A percentile compares a stretch with the other conserved stretches of the same genome.
phyloP scores from a whole-genome alignment of 2,888 invertebrate genomes.

The Trilocha varians region DNA sequence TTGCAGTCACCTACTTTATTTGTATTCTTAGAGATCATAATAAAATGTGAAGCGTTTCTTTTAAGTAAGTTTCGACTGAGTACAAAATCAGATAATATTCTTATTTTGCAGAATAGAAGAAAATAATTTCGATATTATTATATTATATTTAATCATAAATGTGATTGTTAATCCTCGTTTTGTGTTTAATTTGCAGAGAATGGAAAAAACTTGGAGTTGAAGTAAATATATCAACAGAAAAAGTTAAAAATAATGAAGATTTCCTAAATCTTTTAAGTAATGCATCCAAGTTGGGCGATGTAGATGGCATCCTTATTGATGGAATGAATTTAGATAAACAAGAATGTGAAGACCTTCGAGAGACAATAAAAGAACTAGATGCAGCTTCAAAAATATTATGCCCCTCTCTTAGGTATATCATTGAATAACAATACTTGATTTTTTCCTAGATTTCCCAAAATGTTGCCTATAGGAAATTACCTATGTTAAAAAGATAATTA shows the following conservation, averaged over 20 bases:
- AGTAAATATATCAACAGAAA: slow-evolving; percentile 11
- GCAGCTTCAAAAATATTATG: slow-evolving; percentile 21
- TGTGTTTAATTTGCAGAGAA: slow-evolving; percentile 11
- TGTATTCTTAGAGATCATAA: too few relatives aligned
- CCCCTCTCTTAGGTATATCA: slow-evolving; percentile 23
- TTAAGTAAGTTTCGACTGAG: too few relatives aligned
- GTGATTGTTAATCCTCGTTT: too few relatives aligned
- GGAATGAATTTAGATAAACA: slow-evolving; percentile 5
- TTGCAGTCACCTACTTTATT: too few relatives aligned
- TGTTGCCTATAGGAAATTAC: not conserved
- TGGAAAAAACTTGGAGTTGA: slow-evolving; percentile 21
- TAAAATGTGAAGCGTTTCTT: too few relatives aligned
- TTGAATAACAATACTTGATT: not conserved
- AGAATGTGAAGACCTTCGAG: slow-evolving; percentile 9
- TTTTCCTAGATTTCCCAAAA: not conserved
- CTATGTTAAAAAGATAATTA: not conserved
- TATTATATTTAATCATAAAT: slow-evolving; percentile 1
- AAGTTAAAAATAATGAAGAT: slow-evolving; percentile 7
- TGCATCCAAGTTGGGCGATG: slow-evolving; percentile 12
- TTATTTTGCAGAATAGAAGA: too few relatives aligned
- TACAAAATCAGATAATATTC: too few relatives aligned
- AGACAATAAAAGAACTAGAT: slow-evolving; percentile 21
- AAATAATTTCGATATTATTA: slow-evolving; percentile 1
- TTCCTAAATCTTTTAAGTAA: slow-evolving; percentile 16
- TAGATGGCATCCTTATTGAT: slow-evolving; percentile 25